Conservation (phyloP, 1,140 invertebrate species). For the Psilanteris sp. region DNA sequence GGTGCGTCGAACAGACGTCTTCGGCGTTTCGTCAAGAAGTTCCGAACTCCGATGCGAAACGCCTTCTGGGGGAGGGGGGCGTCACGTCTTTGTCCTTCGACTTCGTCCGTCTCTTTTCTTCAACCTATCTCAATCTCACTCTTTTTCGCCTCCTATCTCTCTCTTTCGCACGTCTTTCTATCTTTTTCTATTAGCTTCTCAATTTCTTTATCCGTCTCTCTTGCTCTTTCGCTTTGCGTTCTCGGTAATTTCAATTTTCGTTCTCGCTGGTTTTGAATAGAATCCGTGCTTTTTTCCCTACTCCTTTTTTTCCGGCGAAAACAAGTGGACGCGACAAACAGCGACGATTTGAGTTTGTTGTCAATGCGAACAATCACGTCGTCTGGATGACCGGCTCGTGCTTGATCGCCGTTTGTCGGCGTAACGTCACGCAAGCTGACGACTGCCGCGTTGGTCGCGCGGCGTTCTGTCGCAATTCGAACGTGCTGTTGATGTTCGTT, state of each 20-base stretch:
- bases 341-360: not conserved
- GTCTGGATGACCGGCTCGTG: conserved; percentile 6
- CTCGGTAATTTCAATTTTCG: too few relatives aligned
- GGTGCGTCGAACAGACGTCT: conserved; percentile 27
- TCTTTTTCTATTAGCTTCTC: too few relatives aligned
- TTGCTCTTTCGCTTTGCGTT: too few relatives aligned
- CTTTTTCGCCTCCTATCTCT: not conserved
- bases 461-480: too few relatives aligned
- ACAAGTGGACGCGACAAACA: not conserved
- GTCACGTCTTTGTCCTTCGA: conserved; percentile 19
- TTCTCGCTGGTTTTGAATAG: too few relatives aligned
- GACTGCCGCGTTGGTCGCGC: too few relatives aligned
- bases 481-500: too few relatives aligned
- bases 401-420: not conserved
- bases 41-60: not conserved
- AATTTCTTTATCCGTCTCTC: too few relatives aligned
- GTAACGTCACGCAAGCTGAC: too few relatives aligned
- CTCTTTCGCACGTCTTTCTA: too few relatives aligned
- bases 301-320: not conserved
- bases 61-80: not conserved
- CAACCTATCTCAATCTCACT: not conserved
- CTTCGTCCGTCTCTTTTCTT: not conserved
- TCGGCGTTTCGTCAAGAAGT: conserved; percentile 10
- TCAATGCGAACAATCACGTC: not conserved
- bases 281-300: not conserved